phyloP scores from a whole-genome alignment of 1,140 invertebrate species.

The Panulirus ornatus region DNA sequence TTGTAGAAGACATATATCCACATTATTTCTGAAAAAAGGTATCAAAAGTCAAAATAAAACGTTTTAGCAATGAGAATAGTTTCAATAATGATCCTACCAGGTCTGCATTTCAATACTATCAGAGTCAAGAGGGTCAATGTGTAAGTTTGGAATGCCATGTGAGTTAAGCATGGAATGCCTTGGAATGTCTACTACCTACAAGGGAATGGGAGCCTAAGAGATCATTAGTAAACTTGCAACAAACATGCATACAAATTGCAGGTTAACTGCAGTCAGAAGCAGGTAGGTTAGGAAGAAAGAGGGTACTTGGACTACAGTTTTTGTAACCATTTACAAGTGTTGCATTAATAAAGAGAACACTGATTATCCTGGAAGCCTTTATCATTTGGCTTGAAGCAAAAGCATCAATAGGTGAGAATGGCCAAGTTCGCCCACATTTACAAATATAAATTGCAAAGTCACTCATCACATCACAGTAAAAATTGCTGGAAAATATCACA shows the following conservation, averaged over 20 bases:
- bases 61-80: neutral
- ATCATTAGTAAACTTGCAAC: constrained; percentile 70
- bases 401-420: constrained; percentile 54
- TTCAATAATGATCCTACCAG: constrained; percentile 44
- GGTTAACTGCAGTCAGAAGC: constrained; percentile 55
- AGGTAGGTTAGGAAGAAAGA: constrained; percentile 44
- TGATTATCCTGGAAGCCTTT: constrained; percentile 51
- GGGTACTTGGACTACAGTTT: constrained; percentile 37
- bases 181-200: constrained; percentile 71
- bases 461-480: constrained; percentile 72
- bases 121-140: constrained; percentile 52
- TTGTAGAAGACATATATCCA: neutral
- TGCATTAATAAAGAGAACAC: constrained; percentile 49
- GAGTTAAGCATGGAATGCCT: constrained; percentile 72
- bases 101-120: constrained; percentile 18
- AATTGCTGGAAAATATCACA: constrained; percentile 72
- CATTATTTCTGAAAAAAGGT: neutral
- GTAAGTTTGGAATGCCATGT: constrained; percentile 71
- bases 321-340: constrained; percentile 46
- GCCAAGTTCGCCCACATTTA: constrained; percentile 70
- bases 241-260: constrained; percentile 53
- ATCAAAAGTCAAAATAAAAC: neutral
- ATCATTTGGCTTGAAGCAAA: constrained; percentile 55
- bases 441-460: constrained; percentile 72
- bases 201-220: constrained; percentile 70